Conservation (phyloP, 1,140 invertebrate genomes). For the Zaprionus africanus region DNA sequence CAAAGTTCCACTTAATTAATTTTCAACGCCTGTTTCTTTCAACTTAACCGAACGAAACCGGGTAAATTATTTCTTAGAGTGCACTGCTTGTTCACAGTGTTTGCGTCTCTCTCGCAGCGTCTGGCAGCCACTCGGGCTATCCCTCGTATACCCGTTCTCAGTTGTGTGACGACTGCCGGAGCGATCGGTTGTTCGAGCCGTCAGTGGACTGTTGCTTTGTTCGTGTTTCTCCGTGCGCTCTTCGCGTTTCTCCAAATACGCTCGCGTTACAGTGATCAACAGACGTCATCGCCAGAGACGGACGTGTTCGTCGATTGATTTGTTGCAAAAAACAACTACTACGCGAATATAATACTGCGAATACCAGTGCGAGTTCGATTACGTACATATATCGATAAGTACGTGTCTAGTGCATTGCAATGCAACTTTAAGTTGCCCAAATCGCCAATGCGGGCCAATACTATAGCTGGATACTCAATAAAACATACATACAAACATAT, state of each 20-base stretch:
- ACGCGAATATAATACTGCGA: slow-evolving; percentile 39
- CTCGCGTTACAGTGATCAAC: slow-evolving; percentile 52
- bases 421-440: slow-evolving; percentile 25
- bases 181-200: slow-evolving; percentile 44
- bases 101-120: not conserved
- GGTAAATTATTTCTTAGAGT: slow-evolving; percentile 16
- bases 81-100: slow-evolving; percentile 9
- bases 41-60: not conserved
- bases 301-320: slow-evolving; percentile 74
- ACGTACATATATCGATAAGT: slow-evolving; percentile 62
- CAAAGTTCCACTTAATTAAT: not conserved
- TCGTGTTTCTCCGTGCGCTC: slow-evolving; percentile 25
- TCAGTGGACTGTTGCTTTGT: slow-evolving; percentile 12
- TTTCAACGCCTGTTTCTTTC: not conserved
- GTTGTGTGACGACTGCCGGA: slow-evolving; percentile 39
- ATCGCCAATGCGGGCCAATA: slow-evolving; percentile 20
- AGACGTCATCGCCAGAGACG: slow-evolving; percentile 71
- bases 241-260: slow-evolving; percentile 28
- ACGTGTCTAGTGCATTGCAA: slow-evolving; percentile 60
- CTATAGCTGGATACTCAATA: slow-evolving; percentile 4
- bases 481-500: slow-evolving; percentile 20
- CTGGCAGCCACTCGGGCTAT: not conserved
- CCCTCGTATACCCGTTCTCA: slow-evolving; percentile 22
- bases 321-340: slow-evolving; percentile 45
- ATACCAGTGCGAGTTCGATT: slow-evolving; percentile 32